Conservation (phyloP, 2,113 vertebrate species). For the Polypterus senegalus region DNA sequence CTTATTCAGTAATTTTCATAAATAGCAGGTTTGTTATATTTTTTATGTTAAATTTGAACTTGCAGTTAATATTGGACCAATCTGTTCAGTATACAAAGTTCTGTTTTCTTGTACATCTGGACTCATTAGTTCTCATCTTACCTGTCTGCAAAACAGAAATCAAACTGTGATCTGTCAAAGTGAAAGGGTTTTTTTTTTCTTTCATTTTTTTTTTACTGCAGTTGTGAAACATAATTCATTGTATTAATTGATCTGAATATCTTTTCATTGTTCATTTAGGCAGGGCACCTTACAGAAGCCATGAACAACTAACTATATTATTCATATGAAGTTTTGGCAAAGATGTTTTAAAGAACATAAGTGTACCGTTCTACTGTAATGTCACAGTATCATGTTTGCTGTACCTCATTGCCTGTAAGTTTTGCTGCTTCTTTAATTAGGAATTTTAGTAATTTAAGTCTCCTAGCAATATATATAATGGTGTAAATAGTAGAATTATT, state of each 20-base stretch:
- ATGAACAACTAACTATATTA: slow-evolving; percentile 41
- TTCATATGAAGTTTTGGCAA: slow-evolving; percentile 60
- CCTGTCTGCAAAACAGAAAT: slow-evolving; percentile 34
- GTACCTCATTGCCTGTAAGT: slow-evolving; percentile 92
- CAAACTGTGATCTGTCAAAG: slow-evolving; percentile 69
- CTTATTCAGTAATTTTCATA: no score
- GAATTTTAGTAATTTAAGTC: slow-evolving; percentile 83
- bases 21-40: no score
- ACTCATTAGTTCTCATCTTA: neutral
- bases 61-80: neutral
- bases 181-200: slow-evolving; percentile 60
- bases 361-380: slow-evolving; percentile 81
- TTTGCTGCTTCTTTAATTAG: slow-evolving; percentile 88
- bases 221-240: slow-evolving; percentile 34
- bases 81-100: slow-evolving; percentile 1
- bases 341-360: slow-evolving; percentile 55
- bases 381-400: slow-evolving; percentile 72
- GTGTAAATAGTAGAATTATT: slow-evolving; percentile 99
- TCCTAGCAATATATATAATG: slow-evolving; percentile 83
- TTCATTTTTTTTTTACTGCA: slow-evolving; percentile 62
- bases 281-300: slow-evolving; percentile 60
- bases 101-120: neutral
- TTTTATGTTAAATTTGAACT: neutral
- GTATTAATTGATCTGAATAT: slow-evolving; percentile 64
- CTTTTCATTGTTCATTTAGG: slow-evolving; percentile 50